Evolutionary conservation across 2,113 vertebrate genomes (phyloP).

Genomic region (Rhinogobius similis): DNA sequence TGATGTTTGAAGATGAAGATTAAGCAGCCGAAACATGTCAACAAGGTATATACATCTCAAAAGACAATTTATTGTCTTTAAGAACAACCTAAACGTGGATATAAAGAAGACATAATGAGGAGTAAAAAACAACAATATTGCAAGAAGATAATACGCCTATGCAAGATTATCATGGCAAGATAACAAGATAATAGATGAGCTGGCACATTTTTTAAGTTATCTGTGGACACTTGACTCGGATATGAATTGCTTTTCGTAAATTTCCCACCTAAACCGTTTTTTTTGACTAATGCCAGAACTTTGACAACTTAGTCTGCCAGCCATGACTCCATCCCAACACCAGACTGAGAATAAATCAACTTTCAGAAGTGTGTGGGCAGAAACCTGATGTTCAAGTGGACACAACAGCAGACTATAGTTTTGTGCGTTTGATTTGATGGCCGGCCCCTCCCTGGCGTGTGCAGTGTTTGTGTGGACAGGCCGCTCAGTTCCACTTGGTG

Average conservation of each 20-base stretch:
- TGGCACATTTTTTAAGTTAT: background rate
- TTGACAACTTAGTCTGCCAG: background rate
- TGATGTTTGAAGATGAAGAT: no score
- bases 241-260: background rate
- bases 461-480: constrained; percentile 7
- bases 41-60: no score
- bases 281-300: background rate
- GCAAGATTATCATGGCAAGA: background rate
- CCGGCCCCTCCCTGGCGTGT: constrained; percentile 4
- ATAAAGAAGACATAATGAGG: no score
- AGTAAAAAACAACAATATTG: no score
- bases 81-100: no score
- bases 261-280: background rate
- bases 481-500: constrained; percentile 47
- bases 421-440: background rate
- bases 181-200: background rate
- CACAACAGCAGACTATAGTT: background rate
- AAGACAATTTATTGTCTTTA: no score
- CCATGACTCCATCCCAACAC: background rate
- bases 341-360: constrained; percentile 24
- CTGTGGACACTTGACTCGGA: background rate
- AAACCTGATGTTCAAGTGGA: constrained; percentile 22
- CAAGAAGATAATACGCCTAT: no score
- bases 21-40: no score
- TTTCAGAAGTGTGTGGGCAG: constrained; percentile 5